These are phyloP conservation scores for Lasioglossum malachurum DNA, from an alignment of 2,888 invertebrate species.

Conservation along the genomic window DNA sequence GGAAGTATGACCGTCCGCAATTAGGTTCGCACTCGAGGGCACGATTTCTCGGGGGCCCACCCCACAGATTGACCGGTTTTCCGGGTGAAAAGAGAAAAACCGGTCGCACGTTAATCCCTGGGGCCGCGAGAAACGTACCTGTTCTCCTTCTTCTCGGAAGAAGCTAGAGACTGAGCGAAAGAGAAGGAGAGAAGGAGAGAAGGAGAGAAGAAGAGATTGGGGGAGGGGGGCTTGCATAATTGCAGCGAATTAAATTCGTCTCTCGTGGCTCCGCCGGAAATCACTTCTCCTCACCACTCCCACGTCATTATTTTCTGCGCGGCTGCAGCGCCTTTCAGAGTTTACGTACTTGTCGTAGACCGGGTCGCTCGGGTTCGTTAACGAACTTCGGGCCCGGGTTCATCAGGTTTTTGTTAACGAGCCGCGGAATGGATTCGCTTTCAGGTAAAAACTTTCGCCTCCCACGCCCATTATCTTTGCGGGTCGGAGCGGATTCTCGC, in stretches of 20 bases:
- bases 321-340: constrained; percentile 58
- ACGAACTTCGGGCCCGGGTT: constrained; percentile 66
- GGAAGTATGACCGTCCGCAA: constrained; percentile 76
- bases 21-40: constrained; percentile 82
- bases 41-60: constrained; percentile 76
- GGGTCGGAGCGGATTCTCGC: constrained; percentile 9
- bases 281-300: constrained; percentile 64
- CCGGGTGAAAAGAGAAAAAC: constrained; percentile 46
- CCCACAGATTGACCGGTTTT: constrained; percentile 57
- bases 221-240: constrained; percentile 59
- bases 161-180: neutral
- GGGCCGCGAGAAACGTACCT: constrained; percentile 40
- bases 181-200: neutral
- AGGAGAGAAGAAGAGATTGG: neutral
- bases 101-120: constrained; percentile 55
- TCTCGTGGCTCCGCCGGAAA: constrained; percentile 67
- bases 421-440: constrained; percentile 61
- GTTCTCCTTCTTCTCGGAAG: neutral
- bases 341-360: constrained; percentile 64
- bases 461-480: constrained; percentile 56
- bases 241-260: constrained; percentile 77
- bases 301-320: constrained; percentile 68
- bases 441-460: constrained; percentile 60
- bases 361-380: constrained; percentile 62
- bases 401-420: constrained; percentile 72